Evolutionary conservation across 2,888 invertebrate species (phyloP).

Genomic region (Bombylius major): DNA sequence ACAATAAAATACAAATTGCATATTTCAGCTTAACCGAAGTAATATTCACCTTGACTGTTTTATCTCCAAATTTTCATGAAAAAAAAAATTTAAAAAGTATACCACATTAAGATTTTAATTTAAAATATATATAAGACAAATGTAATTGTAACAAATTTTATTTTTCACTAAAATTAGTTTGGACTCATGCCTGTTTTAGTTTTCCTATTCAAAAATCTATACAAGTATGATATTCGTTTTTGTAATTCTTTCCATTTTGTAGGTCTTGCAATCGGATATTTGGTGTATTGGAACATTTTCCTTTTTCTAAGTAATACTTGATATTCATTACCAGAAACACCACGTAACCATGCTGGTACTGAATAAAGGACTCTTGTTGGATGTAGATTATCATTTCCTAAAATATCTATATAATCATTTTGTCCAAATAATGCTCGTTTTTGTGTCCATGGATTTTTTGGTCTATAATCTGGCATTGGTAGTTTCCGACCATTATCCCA

Average conservation of each 20-base stretch:
- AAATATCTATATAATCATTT: conserved; percentile 93
- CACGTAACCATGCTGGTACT: conserved; percentile 81
- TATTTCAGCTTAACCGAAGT: too few species aligned
- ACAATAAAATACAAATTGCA: too few species aligned
- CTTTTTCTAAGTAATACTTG: conserved; percentile 56
- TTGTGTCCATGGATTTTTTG: conserved; percentile 61
- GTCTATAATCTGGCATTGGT: conserved; percentile 58
- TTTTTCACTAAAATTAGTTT: not conserved
- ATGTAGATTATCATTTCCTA: conserved; percentile 71
- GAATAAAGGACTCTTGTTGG: conserved; percentile 75
- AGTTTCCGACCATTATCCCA: conserved; percentile 40
- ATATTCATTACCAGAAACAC: conserved; percentile 75
- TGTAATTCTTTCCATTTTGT: conserved; percentile 65
- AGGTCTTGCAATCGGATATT: conserved; percentile 50
- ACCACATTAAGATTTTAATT: too few species aligned
- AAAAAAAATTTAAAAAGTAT: too few species aligned
- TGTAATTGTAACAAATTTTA: not conserved
- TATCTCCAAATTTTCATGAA: too few species aligned
- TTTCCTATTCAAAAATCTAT: conserved; percentile 66
- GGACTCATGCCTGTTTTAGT: conserved; percentile 48
- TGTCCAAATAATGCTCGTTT: conserved; percentile 80
- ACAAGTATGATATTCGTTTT: conserved; percentile 61
- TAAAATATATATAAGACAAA: too few species aligned
- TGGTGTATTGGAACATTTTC: conserved; percentile 47
- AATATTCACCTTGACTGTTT: too few species aligned